These are phyloP conservation scores for Choloepus hoffmanni DNA, from an alignment of 2,113 vertebrate species.

Conservation along the genomic window DNA sequence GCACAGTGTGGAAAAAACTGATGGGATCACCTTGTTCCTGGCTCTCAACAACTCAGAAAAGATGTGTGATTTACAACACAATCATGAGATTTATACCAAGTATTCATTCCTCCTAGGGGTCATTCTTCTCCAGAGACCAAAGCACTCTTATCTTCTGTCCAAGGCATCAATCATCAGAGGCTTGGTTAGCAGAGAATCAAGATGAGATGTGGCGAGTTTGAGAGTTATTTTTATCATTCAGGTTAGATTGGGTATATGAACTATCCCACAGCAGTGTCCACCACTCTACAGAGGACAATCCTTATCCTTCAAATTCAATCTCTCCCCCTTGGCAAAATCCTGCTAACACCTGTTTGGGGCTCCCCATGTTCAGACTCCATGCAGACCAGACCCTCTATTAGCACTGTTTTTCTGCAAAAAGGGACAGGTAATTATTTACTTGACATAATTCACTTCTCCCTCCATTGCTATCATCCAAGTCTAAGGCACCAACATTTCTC, in stretches of 20 bases:
- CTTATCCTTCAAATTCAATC: background rate
- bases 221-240: background rate
- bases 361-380: background rate
- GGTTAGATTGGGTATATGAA: background rate
- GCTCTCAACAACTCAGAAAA: background rate
- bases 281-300: background rate
- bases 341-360: background rate
- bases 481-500: background rate
- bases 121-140: slow-evolving; percentile 7
- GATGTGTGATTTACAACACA: background rate
- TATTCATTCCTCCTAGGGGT: background rate
- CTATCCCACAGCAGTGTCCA: background rate
- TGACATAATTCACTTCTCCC: background rate
- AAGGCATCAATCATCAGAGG: background rate
- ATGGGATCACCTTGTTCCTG: background rate
- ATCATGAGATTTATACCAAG: background rate
- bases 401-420: background rate
- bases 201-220: background rate
- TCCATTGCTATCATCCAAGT: background rate
- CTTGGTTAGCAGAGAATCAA: background rate
- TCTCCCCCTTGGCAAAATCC: background rate
- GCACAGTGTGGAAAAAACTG: background rate
- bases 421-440: background rate
- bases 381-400: background rate
- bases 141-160: background rate